Evolutionary conservation across 2,888 invertebrate species (phyloP).

Genomic region (Andrena minutula): DNA sequence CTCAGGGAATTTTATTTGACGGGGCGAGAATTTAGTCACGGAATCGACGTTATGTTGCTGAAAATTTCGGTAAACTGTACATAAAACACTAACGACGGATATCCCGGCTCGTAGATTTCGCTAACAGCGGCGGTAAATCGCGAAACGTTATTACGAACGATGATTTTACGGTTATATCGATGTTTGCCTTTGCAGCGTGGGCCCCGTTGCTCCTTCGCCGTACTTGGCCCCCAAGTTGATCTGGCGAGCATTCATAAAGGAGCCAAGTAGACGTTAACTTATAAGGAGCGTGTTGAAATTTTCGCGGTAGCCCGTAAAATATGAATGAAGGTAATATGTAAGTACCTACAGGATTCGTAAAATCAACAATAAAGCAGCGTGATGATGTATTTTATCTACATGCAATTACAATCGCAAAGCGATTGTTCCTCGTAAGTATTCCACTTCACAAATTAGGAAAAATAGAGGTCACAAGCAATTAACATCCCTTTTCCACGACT

Average conservation of each 20-base stretch:
- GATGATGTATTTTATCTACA: constrained; percentile 7
- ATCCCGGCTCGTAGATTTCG: constrained; percentile 6
- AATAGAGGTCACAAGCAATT: too few species aligned
- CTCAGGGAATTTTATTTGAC: constrained; percentile 16
- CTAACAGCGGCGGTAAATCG: constrained; percentile 14
- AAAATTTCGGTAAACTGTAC: not conserved
- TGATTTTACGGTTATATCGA: constrained; percentile 16
- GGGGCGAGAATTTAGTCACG: not conserved
- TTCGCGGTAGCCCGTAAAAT: not conserved
- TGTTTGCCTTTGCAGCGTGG: constrained; percentile 11
- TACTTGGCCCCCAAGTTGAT: not conserved
- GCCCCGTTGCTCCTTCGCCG: not conserved
- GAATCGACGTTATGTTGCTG: not conserved
- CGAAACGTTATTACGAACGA: constrained; percentile 14
- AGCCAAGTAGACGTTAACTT: constrained; percentile 13
- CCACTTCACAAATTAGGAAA: too few species aligned
- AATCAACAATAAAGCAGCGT: not conserved
- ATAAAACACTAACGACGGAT: constrained; percentile 5
- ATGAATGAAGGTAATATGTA: not conserved
- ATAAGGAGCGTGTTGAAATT: not conserved
- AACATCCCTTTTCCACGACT: too few species aligned
- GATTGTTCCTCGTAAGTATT: not conserved
- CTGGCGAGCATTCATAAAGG: constrained; percentile 28
- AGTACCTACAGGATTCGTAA: constrained; percentile 5
- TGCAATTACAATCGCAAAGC: too few species aligned